Conservation (phyloP, 2,797 vertebrate genomes). For the Rhinella marina region DNA sequence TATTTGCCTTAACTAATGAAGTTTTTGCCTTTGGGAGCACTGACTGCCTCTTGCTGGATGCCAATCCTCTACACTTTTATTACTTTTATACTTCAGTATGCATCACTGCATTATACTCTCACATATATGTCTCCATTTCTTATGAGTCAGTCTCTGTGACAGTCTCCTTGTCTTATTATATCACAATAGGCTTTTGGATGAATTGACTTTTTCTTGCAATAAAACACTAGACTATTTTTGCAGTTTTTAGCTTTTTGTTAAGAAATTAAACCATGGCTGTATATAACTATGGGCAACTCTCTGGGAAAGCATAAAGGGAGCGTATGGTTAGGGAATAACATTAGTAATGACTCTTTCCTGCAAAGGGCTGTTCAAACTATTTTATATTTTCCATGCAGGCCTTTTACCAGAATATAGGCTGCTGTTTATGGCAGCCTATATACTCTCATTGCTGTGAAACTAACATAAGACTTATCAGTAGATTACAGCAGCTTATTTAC, state of each 20-base stretch:
- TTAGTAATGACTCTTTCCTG: no score
- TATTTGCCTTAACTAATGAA: conserved; percentile 53
- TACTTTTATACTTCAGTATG: conserved; percentile 3
- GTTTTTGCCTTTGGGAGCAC: conserved; percentile 34
- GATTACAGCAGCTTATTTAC: background rate
- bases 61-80: background rate
- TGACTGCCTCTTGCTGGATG: conserved; percentile 13
- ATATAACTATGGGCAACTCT: no score
- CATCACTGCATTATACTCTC: background rate
- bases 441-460: no score
- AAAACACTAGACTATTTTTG: background rate
- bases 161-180: background rate
- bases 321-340: no score
- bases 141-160: background rate
- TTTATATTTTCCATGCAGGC: background rate
- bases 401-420: background rate
- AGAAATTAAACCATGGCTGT: background rate
- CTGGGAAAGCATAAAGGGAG: no score
- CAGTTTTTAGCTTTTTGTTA: background rate
- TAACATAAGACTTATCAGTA: background rate
- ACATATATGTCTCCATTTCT: background rate
- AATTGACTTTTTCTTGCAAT: background rate
- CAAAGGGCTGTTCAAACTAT: background rate
- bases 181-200: background rate
- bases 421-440: background rate